Base-by-base conservation (phyloP, 2,888 invertebrate genomes). In the Oscheius sp. region DNA sequence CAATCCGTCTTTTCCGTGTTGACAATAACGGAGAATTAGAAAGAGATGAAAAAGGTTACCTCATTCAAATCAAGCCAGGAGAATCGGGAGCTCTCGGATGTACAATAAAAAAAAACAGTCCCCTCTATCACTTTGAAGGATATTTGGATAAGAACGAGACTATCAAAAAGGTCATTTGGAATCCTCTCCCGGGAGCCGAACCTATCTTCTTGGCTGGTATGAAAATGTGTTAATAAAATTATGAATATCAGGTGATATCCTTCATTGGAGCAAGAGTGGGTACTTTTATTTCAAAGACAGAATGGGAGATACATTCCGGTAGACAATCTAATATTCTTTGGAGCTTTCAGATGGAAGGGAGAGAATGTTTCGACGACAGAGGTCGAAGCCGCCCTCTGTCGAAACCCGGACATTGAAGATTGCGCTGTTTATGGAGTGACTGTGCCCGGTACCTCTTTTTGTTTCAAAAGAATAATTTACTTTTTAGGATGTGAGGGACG, bases 311-410 rank as follows among this genome's bases (percentile, higher is more conserved):
- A 64, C 64, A 8, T 64, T 50, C 33, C 47, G 47, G 50, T 63
- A 14, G 12, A 2, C 8, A 12, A 2, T 4, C 2, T n/a, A 20
- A 30, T 8, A 54, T 54, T 5, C 20, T n/a, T n/a, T n/a, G n/a
- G n/a, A n/a, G n/a, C 30, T 63, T 65, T 32, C 24, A 68, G 89
- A n/a, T 89, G 89, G 89, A 93, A 94, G 86, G 97, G 97, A 8
- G 97, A 98, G 89, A 98, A 98, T 88, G 96, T 97, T 2, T 95
- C 95, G 44, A 97, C 97, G 4, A 92, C 94, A 1, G 98, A 98
- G 89, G 62, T 75, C 14, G 96, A 98, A 88, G 93, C 92, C 3
- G 91, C 93, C 77, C 90, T 95, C 45, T 94, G 93, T 78, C 92
- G 92, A 85, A 88, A 92, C 49, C 89, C 92, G 4, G 90, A 90